These are phyloP conservation scores for Alsophila aescularia DNA, from an alignment of 2,888 invertebrate species.

Conservation along the genomic window DNA sequence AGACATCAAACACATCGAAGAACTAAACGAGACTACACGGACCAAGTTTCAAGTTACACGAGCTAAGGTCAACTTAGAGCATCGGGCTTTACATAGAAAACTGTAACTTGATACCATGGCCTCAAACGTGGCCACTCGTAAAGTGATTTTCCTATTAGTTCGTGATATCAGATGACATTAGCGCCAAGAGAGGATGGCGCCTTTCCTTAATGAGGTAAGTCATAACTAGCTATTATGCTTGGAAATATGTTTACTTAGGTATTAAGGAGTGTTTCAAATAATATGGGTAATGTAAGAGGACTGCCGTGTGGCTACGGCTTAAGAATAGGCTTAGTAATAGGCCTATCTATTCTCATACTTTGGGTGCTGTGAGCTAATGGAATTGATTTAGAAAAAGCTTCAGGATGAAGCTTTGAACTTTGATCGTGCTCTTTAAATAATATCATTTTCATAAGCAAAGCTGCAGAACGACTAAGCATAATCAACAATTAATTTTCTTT, in stretches of 20 bases:
- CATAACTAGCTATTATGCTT: not conserved
- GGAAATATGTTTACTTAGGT: not conserved
- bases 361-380: too few relatives aligned
- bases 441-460: too few relatives aligned
- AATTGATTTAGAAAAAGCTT: too few relatives aligned
- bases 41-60: slow-evolving; percentile 10
- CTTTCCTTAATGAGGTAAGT: not conserved
- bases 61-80: slow-evolving; percentile 7
- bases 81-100: slow-evolving; percentile 23
- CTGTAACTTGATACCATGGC: slow-evolving; percentile 15
- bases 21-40: slow-evolving; percentile 1
- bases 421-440: too few relatives aligned
- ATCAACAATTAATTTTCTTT: too few relatives aligned
- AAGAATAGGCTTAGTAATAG: too few relatives aligned
- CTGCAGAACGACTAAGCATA: too few relatives aligned
- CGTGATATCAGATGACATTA: slow-evolving; percentile 20
- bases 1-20: not conserved
- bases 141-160: slow-evolving; percentile 16
- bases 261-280: too few relatives aligned
- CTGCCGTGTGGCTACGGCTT: too few relatives aligned
- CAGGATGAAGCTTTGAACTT: too few relatives aligned
- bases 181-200: slow-evolving; percentile 27
- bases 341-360: too few relatives aligned
- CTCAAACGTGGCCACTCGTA: slow-evolving; percentile 8
- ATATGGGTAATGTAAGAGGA: too few relatives aligned